These are phyloP conservation scores for Heliconius himera DNA, from an alignment of 1,140 invertebrate genomes.

Conservation along the genomic window DNA sequence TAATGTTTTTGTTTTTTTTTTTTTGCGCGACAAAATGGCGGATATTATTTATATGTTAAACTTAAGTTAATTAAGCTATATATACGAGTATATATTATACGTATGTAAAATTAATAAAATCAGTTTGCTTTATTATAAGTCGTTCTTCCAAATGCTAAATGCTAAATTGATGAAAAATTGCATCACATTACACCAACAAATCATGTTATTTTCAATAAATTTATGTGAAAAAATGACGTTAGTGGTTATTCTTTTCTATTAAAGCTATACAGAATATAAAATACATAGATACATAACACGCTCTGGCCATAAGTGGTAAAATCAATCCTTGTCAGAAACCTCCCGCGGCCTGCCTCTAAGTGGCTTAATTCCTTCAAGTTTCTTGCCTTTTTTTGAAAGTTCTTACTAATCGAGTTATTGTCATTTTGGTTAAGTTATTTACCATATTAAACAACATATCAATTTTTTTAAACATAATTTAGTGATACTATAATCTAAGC, in stretches of 20 bases:
- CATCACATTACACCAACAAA: background rate
- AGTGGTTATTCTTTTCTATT: background rate
- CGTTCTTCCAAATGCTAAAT: too few species aligned
- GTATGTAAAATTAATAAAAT: too few species aligned
- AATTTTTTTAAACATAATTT: too few species aligned
- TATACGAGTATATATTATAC: too few species aligned
- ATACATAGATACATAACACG: background rate
- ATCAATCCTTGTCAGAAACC: slow-evolving; percentile 35
- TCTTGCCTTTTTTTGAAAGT: slow-evolving; percentile 23
- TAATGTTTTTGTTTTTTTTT: background rate
- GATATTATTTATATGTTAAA: too few species aligned
- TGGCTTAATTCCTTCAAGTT: slow-evolving; percentile 28
- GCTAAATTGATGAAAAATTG: background rate
- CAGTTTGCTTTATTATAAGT: too few species aligned
- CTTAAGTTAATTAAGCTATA: too few species aligned
- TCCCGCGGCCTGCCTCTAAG: slow-evolving; percentile 25
- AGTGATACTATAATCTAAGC: too few species aligned
- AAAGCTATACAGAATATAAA: background rate
- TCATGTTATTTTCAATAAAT: too few species aligned
- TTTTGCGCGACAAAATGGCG: background rate
- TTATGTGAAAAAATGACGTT: background rate
- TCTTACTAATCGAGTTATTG: background rate
- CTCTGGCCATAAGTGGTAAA: slow-evolving; percentile 24
- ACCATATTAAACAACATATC: background rate
- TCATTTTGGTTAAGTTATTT: background rate